phyloP scores from a whole-genome alignment of 2,113 vertebrate genomes.

The Amblyornis subalaris region DNA sequence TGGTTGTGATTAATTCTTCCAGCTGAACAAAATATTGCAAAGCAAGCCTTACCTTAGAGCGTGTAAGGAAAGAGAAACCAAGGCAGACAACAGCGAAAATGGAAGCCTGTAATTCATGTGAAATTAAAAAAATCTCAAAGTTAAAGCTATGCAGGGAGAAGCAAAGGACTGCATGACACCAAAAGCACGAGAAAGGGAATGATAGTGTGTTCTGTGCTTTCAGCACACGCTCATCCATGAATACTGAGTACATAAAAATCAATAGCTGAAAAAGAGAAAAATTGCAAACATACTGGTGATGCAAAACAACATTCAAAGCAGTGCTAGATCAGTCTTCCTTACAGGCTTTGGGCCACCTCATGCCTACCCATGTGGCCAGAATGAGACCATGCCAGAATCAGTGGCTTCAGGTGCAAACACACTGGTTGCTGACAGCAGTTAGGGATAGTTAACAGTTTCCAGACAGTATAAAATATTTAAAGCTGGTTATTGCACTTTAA shows the following conservation, averaged over 20 bases:
- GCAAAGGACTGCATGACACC: neutral
- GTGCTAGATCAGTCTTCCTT: neutral
- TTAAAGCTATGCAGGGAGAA: rapidly evolving
- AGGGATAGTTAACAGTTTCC: neutral
- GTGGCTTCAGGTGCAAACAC: neutral
- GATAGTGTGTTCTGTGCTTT: neutral
- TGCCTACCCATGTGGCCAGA: neutral
- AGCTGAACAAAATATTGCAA: neutral
- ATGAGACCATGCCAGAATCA: neutral
- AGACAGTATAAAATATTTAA: neutral
- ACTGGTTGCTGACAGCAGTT: neutral
- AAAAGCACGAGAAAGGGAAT: neutral
- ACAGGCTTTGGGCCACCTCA: neutral
- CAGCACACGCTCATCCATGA: neutral
- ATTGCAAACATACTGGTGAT: neutral
- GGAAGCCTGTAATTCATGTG: neutral
- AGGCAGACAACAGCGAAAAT: neutral
- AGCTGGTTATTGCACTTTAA: neutral
- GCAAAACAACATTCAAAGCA: neutral
- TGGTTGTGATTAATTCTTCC: neutral
- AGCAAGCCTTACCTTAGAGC: neutral
- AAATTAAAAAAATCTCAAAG: neutral
- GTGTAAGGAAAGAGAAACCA: neutral
- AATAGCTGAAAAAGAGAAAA: neutral
- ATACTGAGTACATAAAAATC: neutral